phyloP scores from a whole-genome alignment of 1,140 invertebrate species.

The Marisa cornuarietis region DNA sequence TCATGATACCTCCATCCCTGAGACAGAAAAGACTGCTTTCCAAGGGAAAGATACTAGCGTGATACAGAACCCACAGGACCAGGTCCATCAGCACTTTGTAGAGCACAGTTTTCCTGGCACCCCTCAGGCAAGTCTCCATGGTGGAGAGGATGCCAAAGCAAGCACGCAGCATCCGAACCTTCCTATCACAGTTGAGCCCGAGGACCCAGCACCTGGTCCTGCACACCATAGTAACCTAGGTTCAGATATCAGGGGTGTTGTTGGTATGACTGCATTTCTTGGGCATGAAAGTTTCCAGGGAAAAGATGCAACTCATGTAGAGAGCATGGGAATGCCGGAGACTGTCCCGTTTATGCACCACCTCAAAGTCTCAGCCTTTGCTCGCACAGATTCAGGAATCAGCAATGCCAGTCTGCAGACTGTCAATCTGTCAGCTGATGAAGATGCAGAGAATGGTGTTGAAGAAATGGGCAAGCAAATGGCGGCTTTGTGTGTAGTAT shows the following conservation, averaged over 20 bases:
- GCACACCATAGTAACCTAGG: not conserved
- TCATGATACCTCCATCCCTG: not conserved
- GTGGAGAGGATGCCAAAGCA: not conserved
- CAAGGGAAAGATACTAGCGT: not conserved
- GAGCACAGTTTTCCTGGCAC: too few relatives aligned
- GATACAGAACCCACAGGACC: too few relatives aligned
- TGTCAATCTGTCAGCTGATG: slow-evolving; percentile 26
- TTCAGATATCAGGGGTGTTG: slow-evolving; percentile 26
- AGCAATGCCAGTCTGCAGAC: slow-evolving; percentile 47
- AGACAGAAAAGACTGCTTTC: not conserved
- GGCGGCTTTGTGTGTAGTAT: slow-evolving; percentile 5
- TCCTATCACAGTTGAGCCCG: too few relatives aligned
- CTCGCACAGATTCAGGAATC: slow-evolving; percentile 38
- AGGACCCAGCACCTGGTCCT: not conserved
- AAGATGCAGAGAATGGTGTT: slow-evolving; percentile 20
- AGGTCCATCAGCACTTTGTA: too few relatives aligned
- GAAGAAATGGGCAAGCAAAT: slow-evolving; percentile 17
- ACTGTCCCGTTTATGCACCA: not conserved
- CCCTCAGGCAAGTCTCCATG: not conserved
- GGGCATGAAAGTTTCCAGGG: slow-evolving; percentile 11
- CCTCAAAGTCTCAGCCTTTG: slow-evolving; percentile 19
- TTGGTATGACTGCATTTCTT: slow-evolving; percentile 32
- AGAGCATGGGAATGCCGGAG: not conserved
- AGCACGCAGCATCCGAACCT: too few relatives aligned
- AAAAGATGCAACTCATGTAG: too few relatives aligned